phyloP scores from a whole-genome alignment of 2,888 invertebrate genomes.

The Diploptera punctata region DNA sequence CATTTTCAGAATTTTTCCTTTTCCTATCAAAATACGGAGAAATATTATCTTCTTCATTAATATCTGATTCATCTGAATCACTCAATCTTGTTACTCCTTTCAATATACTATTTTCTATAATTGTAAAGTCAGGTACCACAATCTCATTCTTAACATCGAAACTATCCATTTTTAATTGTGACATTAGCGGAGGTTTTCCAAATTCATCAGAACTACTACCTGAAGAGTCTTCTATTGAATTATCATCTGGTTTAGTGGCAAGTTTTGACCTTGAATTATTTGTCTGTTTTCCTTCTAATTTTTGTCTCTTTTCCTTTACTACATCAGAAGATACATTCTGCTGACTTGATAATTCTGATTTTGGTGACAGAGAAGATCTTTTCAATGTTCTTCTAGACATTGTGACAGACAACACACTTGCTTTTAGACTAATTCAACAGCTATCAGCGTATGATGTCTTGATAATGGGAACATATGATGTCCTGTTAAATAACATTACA shows the following conservation, averaged over 20 bases:
- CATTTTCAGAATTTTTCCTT: not conserved
- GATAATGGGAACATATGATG: no score
- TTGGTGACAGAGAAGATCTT: constrained; percentile 9
- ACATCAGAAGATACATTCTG: not conserved
- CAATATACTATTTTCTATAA: constrained; percentile 52
- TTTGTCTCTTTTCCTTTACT: constrained; percentile 8
- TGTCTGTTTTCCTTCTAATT: not conserved
- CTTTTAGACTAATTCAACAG: no score
- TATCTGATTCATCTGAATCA: constrained; percentile 48
- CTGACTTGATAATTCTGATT: not conserved
- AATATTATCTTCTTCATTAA: no score
- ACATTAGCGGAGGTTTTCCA: constrained; percentile 60
- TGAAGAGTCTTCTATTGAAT: constrained; percentile 41
- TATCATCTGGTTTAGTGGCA: not conserved
- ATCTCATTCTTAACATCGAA: constrained; percentile 52
- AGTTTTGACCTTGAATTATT: no score
- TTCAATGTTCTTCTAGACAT: constrained; percentile 22
- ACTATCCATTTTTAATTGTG: constrained; percentile 57
- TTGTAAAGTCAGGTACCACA: constrained; percentile 46
- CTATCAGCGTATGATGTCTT: no score
- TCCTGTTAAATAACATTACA: no score
- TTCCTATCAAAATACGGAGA: no score
- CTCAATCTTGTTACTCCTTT: constrained; percentile 50
- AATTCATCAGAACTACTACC: constrained; percentile 61
- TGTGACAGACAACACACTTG: no score